Evolutionary conservation across 2,797 vertebrate species (phyloP).

Genomic region (Alectoris magna): DNA sequence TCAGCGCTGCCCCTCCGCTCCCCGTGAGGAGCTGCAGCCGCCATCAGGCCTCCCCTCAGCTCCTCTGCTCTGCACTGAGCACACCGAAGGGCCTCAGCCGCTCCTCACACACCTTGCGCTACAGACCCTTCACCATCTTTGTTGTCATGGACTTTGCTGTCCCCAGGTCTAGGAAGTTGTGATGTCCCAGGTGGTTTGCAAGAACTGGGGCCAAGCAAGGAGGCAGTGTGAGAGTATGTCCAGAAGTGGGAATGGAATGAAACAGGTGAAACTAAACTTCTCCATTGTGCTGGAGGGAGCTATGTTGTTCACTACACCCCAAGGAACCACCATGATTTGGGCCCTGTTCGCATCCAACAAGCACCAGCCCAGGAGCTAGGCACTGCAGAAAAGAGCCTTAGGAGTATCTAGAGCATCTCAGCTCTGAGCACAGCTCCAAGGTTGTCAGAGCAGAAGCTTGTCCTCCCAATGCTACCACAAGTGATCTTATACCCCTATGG

Average conservation of each 20-base stretch:
- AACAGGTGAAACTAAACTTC: background rate
- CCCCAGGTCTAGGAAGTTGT: background rate
- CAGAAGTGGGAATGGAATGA: background rate
- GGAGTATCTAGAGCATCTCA: background rate
- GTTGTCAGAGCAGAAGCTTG: conserved; percentile 14
- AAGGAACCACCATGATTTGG: accelerated
- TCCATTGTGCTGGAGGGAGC: background rate
- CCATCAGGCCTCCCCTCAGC: no score
- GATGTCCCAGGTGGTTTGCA: background rate
- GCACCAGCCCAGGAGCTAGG: background rate
- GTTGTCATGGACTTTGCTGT: background rate
- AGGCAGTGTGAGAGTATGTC: background rate
- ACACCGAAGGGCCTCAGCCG: no score
- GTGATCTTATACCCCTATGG: background rate
- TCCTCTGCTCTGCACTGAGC: no score
- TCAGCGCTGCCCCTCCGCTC: no score
- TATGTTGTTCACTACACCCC: background rate
- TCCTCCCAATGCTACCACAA: background rate
- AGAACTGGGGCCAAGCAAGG: background rate
- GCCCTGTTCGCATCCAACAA: accelerated
- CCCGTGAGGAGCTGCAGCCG: no score
- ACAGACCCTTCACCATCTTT: no score
- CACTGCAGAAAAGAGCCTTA: background rate
- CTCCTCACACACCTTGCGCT: no score
- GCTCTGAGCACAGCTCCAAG: background rate